Conservation (phyloP, 2,113 vertebrate species). For the Indicator maculatus region DNA sequence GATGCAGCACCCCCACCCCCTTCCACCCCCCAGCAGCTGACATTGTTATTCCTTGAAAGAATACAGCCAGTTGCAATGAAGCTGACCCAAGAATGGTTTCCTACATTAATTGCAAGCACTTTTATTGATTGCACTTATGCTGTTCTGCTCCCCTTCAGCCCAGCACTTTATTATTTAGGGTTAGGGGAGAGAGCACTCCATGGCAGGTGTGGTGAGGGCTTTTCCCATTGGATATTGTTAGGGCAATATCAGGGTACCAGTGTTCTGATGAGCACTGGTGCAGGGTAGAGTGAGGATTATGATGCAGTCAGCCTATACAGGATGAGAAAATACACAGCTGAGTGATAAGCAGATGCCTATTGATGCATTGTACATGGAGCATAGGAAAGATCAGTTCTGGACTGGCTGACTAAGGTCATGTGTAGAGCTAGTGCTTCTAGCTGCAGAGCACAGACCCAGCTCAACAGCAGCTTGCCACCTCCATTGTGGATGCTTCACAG, state of each 20-base stretch:
- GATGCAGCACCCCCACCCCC: neutral
- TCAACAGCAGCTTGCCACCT: neutral
- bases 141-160: conserved; percentile 70
- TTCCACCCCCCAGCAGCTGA: conserved; percentile 30
- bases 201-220: neutral
- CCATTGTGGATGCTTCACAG: neutral
- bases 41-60: conserved; percentile 74
- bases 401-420: neutral
- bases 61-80: conserved; percentile 73
- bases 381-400: neutral
- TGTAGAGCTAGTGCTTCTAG: neutral
- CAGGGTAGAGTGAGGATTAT: neutral
- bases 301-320: neutral
- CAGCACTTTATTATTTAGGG: conserved; percentile 64
- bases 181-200: neutral
- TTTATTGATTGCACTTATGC: conserved; percentile 78
- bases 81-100: conserved; percentile 73
- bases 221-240: neutral
- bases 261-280: neutral
- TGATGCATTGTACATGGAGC: neutral
- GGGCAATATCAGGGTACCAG: neutral
- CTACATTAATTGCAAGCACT: conserved; percentile 79
- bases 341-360: neutral
- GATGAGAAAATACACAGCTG: neutral
- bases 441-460: neutral